Conservation (phyloP, 2,797 vertebrate genomes). For the Bradypodion ventrale region DNA sequence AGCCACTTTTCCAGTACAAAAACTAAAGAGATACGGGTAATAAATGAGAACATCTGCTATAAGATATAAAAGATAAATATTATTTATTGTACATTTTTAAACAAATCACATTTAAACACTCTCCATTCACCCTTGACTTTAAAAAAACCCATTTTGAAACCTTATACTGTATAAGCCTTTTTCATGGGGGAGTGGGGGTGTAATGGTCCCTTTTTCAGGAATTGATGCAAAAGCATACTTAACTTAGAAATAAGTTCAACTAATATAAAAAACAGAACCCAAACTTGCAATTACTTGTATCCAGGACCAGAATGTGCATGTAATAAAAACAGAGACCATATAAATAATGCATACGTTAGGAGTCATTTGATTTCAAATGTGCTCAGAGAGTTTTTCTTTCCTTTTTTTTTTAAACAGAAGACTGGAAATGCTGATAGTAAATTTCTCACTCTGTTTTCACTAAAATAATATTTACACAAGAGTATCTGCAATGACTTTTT, state of each 20-base stretch:
- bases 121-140: constrained; percentile 58
- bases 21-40: constrained; percentile 64
- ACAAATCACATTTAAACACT: constrained; percentile 58
- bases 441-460: constrained; percentile 68
- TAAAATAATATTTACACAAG: constrained; percentile 72
- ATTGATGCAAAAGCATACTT: not conserved
- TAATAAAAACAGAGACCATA: constrained; percentile 24
- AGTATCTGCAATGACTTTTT: constrained; percentile 67
- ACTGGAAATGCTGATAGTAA: constrained; percentile 62
- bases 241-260: constrained; percentile 23
- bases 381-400: not conserved
- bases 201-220: not conserved
- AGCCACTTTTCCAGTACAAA: constrained; percentile 65
- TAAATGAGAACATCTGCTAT: constrained; percentile 70
- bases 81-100: constrained; percentile 43
- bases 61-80: constrained; percentile 64
- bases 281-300: constrained; percentile 24
- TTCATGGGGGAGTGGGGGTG: constrained; percentile 9
- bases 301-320: not conserved
- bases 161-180: constrained; percentile 29
- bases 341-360: constrained; percentile 41
- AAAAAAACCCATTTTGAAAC: constrained; percentile 54
- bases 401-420: constrained; percentile 39
- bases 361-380: constrained; percentile 30
- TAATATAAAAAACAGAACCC: constrained; percentile 18